Evolutionary conservation across 1,140 invertebrate species (phyloP), one percentile per base, ranked within the genome.

Genomic region (Drosophila oshimai): DNA sequence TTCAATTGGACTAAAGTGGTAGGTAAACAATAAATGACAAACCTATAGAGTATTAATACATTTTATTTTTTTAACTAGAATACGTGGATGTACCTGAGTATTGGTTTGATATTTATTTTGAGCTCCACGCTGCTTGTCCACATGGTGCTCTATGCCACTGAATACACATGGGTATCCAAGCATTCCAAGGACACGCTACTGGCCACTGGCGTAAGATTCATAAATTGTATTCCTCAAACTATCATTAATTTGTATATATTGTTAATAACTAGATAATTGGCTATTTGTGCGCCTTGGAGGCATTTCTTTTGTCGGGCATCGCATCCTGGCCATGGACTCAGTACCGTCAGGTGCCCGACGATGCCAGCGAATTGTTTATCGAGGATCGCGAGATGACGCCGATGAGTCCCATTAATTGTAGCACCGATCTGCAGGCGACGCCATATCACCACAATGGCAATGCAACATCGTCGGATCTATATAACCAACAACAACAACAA

Each of bases 1-100:
- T 94, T 96, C 88, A 96, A 96, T 91, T 96, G 95, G 95, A 93
- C 94, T 64, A 95, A 94, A 93, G 89, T 96, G 93, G 95, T 96
- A 91, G 93, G 94, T 47, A 6, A 31, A 5, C 2, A 6, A 0
- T 0, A 0, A 0, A 6, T 1, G 0, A 0, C 2, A 15, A 7
- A 10, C 9, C 2, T 2, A 9, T 7, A n/a, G n/a, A n/a, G n/a
- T n/a, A 13, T 2, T 13, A 22, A 7, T n/a, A 12, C 9, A 2
- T n/a, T 5, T 17, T 0, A 6, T 60, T 55, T 53, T 36, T 64
- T 60, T 42, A 91, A 92, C 31, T 83, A 94, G 94, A 94, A 94
- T 89, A 93, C 93, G 74, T 93, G 93, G 80, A 92, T 94, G 67
- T 94, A 94, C 89, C 92, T 94, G 89, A 92, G 92, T 91, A 92